Conservation (phyloP, 2,797 vertebrate species). For the Lemur catta region DNA sequence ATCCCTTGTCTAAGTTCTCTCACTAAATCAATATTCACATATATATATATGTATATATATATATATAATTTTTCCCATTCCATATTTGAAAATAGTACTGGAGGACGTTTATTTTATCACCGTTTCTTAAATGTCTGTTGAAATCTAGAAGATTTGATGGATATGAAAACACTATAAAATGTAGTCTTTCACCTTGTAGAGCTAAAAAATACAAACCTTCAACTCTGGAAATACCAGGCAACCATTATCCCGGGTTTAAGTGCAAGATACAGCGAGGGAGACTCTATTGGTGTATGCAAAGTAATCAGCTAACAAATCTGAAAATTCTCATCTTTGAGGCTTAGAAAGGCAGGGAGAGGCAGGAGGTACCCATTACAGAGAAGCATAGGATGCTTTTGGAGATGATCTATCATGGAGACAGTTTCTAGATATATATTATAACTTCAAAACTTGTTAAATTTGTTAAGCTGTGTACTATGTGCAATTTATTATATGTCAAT, state of each 20-base stretch:
- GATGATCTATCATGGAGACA: background rate
- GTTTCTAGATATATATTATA: background rate
- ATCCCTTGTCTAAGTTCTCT: background rate
- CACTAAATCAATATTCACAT: background rate
- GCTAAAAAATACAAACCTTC: background rate
- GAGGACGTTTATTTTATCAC: background rate
- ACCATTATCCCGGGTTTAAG: background rate
- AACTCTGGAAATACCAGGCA: background rate
- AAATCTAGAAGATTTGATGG: background rate
- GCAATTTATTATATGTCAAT: background rate
- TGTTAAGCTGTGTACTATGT: background rate
- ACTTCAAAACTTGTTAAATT: background rate
- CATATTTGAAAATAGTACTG: background rate
- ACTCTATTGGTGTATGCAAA: background rate
- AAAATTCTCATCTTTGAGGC: background rate
- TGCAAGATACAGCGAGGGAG: too few relatives aligned
- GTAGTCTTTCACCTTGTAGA: background rate
- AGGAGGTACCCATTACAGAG: background rate
- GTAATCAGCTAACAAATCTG: background rate
- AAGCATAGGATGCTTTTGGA: background rate
- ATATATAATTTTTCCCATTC: background rate
- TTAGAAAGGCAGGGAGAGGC: background rate
- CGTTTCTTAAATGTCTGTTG: background rate
- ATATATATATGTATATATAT: background rate
- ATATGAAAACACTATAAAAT: background rate